A percentile compares a stretch with the other conserved stretches of the same genome.
Evolutionary conservation across 2,888 invertebrate species (phyloP).

Genomic region (Ormyrus pomaceus): DNA sequence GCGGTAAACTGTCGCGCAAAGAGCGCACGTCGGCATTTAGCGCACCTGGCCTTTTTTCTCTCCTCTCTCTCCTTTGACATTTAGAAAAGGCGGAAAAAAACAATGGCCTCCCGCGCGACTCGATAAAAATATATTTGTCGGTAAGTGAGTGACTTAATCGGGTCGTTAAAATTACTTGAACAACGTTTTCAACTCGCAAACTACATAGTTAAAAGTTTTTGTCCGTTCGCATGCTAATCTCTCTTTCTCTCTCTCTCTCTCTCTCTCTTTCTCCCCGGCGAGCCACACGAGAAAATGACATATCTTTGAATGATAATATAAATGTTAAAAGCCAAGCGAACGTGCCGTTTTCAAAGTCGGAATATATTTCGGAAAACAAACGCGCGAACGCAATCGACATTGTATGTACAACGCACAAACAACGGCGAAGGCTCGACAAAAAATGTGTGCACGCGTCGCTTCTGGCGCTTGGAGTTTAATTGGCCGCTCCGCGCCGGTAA

Average conservation of each 20-base stretch:
- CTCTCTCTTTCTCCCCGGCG: background rate
- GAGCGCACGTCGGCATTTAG: background rate
- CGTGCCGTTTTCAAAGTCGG: constrained; percentile 12
- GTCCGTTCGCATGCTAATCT: background rate
- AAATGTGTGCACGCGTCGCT: constrained; percentile 13
- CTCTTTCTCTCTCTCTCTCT: background rate
- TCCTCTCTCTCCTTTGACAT: background rate
- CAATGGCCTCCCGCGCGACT: background rate
- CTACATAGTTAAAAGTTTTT: constrained; percentile 24
- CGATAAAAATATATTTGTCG: constrained; percentile 13
- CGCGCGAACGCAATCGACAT: background rate
- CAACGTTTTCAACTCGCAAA: constrained; percentile 19
- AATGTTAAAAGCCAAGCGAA: constrained; percentile 8
- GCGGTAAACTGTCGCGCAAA: too few species aligned
- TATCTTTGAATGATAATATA: constrained; percentile 33
- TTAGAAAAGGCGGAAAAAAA: background rate
- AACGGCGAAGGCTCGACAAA: too few species aligned
- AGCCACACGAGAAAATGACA: constrained; percentile 5
- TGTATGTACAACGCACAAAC: too few species aligned
- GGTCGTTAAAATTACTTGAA: constrained; percentile 31
- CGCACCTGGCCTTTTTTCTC: background rate
- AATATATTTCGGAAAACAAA: constrained; percentile 28
- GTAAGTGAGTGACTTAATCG: constrained; percentile 23
- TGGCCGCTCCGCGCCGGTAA: constrained; percentile 22
- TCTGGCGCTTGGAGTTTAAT: constrained; percentile 30